Base-by-base conservation (phyloP, 1,140 invertebrate species). In the Triops cancriformis region DNA sequence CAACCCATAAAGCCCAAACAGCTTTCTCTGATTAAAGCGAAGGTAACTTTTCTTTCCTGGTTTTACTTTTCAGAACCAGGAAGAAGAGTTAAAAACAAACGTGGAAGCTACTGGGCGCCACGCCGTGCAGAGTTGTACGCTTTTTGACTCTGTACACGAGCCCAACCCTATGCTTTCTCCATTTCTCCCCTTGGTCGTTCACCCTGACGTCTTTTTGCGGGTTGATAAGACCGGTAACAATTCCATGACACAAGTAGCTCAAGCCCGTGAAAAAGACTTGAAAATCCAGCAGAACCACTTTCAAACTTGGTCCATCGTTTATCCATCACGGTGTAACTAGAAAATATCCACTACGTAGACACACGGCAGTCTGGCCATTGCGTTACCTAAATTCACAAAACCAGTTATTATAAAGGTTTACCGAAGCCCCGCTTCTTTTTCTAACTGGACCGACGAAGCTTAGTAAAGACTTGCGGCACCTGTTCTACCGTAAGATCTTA, bases 51-150 rank as follows among this genome's bases (percentile, higher is more conserved):
- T 64, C 51, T 64, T 64, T 64, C 51, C 51, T 18, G 51, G 51
- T 64, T 64, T 64, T 64, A 64, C 51, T 64, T 64, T 64, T 64
- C 51, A 64, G 51, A 64, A 64, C 51, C 51, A 64, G 51, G 51
- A 64, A 64, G 51, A 64, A 64, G 23, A 23, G 18, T n/a, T n/a
- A 6, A 64, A n/a, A 18, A 18, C 51, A 23, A 23, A 64, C 14
- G 23, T 23, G 23, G 23, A 64, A 64, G 23, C 5, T 18, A n/a
- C 14, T 23, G 51, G 14, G 45, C 9, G 23, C 14, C 14, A 64
- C 23, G 14, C 51, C 51, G 51, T 64, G 51, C 51, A 23, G 51
- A 5, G 14, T 18, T 64, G 10, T 23, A n/a, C 51, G 23, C n/a
- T 5, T 0, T 23, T 64, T 18, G 51, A 18, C 4, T 5, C 6